phyloP scores from a whole-genome alignment of 2,113 vertebrate species.

The Clarias batrachus region DNA sequence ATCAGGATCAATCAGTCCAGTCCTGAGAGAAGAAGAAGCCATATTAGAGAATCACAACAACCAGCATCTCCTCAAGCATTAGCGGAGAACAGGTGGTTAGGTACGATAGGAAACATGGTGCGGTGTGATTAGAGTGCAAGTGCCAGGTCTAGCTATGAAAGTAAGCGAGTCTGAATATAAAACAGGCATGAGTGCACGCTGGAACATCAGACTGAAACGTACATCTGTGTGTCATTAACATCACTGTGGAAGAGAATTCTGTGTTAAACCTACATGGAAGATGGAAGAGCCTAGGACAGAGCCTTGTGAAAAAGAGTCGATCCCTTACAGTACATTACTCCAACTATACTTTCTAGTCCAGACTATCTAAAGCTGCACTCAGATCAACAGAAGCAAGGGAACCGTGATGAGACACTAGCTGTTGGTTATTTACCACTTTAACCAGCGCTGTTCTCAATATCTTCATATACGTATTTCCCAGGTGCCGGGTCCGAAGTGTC shows the following conservation, averaged over 20 bases:
- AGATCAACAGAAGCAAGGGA: background rate
- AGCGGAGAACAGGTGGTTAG: background rate
- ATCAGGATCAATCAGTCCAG: background rate
- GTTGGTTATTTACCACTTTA: background rate
- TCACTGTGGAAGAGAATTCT: background rate
- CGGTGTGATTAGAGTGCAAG: background rate
- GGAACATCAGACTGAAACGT: background rate
- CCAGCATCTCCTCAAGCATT: background rate
- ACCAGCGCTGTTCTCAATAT: background rate
- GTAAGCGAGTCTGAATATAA: background rate
- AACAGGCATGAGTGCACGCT: background rate
- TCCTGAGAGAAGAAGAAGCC: background rate
- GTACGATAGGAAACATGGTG: background rate
- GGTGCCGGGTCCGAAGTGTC: constrained; percentile 72
- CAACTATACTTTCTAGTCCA: background rate
- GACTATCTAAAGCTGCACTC: background rate
- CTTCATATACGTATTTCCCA: constrained; percentile 17
- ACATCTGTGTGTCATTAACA: background rate
- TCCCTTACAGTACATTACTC: background rate
- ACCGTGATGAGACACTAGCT: background rate
- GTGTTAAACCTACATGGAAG: background rate
- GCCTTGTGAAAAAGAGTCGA: background rate
- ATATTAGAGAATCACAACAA: background rate
- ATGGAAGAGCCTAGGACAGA: background rate
- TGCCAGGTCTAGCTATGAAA: background rate